These are phyloP conservation scores for Epizoanthus stellaris DNA, from an alignment of 92 coral and sea anemone genomes.

Conservation along the genomic window DNA sequence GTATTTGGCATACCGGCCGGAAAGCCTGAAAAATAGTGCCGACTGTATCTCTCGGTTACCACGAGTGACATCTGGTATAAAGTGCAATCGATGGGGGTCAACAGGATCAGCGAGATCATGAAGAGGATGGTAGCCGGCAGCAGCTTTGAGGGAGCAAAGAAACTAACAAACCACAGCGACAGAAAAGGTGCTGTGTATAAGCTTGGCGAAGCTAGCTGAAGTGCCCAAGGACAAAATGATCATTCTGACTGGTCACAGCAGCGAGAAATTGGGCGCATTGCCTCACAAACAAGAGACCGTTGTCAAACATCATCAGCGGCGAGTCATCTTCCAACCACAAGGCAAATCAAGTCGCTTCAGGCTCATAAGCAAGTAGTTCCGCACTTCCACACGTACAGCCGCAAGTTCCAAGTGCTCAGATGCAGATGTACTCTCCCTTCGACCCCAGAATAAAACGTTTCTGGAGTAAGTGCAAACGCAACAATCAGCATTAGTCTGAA, in stretches of 20 bases:
- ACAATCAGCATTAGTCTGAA: background rate
- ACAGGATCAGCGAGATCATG: background rate
- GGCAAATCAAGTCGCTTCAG: background rate
- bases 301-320: background rate
- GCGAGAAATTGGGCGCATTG: background rate
- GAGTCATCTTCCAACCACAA: background rate
- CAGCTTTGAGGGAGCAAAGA: background rate
- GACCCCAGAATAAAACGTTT: background rate
- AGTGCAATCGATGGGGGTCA: background rate
- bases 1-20: background rate
- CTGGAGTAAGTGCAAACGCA: conserved; percentile 1
- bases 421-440: background rate
- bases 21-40: background rate
- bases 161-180: background rate
- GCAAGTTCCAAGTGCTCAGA: background rate
- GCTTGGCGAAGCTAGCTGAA: background rate
- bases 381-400: background rate
- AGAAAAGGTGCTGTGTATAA: background rate
- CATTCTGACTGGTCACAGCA: background rate
- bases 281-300: background rate
- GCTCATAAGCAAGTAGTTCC: background rate
- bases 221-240: background rate
- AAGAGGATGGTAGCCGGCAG: background rate
- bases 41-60: conserved; percentile 6
- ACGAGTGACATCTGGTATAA: conserved; percentile 11